Evolutionary conservation across 1,140 invertebrate genomes (phyloP), one percentile per base, ranked within the genome.

Genomic region (Ylistrum balloti): DNA sequence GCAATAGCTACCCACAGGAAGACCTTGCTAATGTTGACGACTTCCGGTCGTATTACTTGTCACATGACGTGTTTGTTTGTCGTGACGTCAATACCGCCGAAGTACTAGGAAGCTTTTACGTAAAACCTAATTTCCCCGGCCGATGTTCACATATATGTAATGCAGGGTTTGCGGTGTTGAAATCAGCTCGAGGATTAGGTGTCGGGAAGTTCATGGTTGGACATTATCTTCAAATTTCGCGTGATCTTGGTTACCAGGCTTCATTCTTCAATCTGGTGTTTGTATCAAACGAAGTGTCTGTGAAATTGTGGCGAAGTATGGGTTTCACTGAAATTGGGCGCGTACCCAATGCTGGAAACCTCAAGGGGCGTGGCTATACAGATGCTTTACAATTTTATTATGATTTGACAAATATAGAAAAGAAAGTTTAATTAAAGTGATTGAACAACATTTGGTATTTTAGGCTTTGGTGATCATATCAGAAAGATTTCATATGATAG

Each of bases 41-140:
- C n/a, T 95, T 95, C 85, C 89, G 93, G 15, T 33, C 90, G 0
- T 95, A 93, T 88, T 95, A 94, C 85, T 33, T 95, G 5, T 93
- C 94, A 0, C 93, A 94, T 88, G 91, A 95, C 33, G 92, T 92
- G 0, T 94, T 93, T 45, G 92, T 94, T n/a, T 91, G 92, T 45
- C 56, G 90, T 20, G 38, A 92, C 33, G 48, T 74, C 20, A 15
- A 17, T 0, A 86, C 91, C 13, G 56, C 74, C 9, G 88, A 91
- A 91, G 86, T 94, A 9, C 45, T 93, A 7, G 95, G 92, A 22
- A 91, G 91, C 5, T 95, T 95, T 56, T 95, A 95, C 74, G 92
- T 95, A 0, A 95, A 95, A 85, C 94, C 95, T 20, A 95, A 95
- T 34, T 95, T 94, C 88, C 94, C 95, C 10, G 95, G 95, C 0